Percentiles rank a stretch among this genome's conserved stretches.
Conservation (phyloP, 2,888 invertebrate species). For the Catocala nupta region DNA sequence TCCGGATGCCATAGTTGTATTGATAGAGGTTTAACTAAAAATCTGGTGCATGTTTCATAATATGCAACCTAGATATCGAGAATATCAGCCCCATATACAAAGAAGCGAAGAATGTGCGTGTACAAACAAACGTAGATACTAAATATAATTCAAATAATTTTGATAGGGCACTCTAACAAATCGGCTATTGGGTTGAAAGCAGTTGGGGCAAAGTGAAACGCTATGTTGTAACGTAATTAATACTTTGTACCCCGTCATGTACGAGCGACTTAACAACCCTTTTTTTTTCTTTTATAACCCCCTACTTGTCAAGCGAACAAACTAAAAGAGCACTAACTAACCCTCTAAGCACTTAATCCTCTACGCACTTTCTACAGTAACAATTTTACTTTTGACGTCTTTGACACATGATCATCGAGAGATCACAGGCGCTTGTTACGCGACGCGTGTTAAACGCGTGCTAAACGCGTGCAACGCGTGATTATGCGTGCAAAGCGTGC, state of each 20-base stretch:
- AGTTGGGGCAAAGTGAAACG: no score
- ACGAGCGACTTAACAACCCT: neutral
- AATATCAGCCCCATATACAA: no score
- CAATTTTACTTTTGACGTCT: constrained; percentile 50
- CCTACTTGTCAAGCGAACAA: constrained; percentile 14
- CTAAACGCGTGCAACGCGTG: constrained; percentile 62
- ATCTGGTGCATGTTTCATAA: no score
- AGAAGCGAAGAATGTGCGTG: no score
- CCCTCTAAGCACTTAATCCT: constrained; percentile 35
- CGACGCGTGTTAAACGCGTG: constrained; percentile 60
- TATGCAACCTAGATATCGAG: no score
- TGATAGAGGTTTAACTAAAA: no score
- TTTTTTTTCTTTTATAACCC: constrained; percentile 21
- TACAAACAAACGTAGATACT: no score
- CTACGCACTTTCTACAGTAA: constrained; percentile 27
- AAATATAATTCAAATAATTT: no score
- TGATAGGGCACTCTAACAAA: no score
- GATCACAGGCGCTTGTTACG: constrained; percentile 72
- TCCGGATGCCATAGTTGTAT: no score
- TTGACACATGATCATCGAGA: constrained; percentile 57
- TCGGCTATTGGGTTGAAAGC: no score
- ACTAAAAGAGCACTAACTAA: constrained; percentile 30
- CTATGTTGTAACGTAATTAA: neutral
- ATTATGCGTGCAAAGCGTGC: constrained; percentile 59
- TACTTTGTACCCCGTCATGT: neutral